A percentile compares a stretch with the other conserved stretches of the same genome.
Conservation (phyloP, 2,888 invertebrate genomes). For the Idaea aversata region DNA sequence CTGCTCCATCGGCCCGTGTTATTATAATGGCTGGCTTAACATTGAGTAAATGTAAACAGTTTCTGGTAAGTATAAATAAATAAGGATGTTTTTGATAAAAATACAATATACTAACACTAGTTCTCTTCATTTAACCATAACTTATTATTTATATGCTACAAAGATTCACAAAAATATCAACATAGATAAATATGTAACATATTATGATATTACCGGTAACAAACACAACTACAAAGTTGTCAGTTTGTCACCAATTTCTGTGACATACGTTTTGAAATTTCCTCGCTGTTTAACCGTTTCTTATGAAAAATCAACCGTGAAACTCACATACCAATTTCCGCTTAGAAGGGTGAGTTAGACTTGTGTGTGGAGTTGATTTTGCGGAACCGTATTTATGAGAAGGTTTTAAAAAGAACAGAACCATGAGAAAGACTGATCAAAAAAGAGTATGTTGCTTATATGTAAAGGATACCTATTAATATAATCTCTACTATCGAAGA, state of each 20-base stretch:
- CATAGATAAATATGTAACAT: not conserved
- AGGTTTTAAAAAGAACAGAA: not conserved
- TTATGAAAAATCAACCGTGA: not conserved
- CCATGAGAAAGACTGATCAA: no score
- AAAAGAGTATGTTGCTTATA: no score
- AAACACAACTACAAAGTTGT: not conserved
- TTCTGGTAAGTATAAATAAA: conserved; percentile 15
- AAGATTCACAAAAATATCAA: not conserved
- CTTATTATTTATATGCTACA: not conserved
- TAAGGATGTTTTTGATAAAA: not conserved
- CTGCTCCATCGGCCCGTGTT: conserved; percentile 2
- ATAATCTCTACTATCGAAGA: no score
- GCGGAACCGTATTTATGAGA: not conserved
- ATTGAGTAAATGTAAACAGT: conserved; percentile 10
- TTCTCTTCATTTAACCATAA: no score
- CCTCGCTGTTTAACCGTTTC: not conserved
- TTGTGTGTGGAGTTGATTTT: not conserved
- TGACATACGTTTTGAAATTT: not conserved
- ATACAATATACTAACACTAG: no score
- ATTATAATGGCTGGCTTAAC: not conserved
- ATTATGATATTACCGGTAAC: not conserved
- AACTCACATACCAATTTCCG: not conserved
- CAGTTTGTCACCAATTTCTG: not conserved
- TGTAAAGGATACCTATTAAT: no score
- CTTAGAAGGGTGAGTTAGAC: not conserved